Percentiles rank a stretch among this genome's conserved stretches.
Evolutionary conservation across 2,113 vertebrate genomes (phyloP).

Genomic region (Myiagra hebetior): DNA sequence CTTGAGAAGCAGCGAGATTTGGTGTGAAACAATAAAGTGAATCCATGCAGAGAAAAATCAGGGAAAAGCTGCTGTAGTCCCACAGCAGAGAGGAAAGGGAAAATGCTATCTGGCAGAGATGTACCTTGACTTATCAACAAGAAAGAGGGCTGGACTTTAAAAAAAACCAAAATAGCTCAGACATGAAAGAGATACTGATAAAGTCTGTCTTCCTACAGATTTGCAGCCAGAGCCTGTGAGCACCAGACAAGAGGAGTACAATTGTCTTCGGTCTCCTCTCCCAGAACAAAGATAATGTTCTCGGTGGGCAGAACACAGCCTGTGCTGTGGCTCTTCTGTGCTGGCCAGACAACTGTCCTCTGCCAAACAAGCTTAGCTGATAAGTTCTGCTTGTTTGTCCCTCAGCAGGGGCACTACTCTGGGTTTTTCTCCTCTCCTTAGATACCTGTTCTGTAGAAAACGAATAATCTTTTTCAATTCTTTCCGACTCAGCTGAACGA

Average conservation of each 20-base stretch:
- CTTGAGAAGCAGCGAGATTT: background rate
- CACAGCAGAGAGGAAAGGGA: background rate
- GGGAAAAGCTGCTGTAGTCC: background rate
- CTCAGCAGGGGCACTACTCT: background rate
- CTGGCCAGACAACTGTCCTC: slow-evolving; percentile 2
- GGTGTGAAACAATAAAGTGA: background rate
- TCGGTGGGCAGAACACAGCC: background rate
- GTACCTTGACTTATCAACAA: background rate
- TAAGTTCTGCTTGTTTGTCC: slow-evolving; percentile 8
- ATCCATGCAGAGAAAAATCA: background rate
- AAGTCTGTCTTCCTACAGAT: background rate
- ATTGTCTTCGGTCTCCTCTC: background rate
- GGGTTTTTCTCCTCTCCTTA: background rate
- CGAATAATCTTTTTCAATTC: background rate
- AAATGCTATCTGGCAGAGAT: background rate
- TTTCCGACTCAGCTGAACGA: background rate
- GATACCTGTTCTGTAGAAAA: background rate
- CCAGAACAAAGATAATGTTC: background rate
- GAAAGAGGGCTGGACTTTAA: background rate
- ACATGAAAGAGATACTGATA: background rate
- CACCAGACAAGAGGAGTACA: background rate
- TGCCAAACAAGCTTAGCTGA: background rate
- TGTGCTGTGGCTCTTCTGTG: background rate
- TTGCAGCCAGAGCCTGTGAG: background rate
- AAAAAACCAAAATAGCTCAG: background rate